A percentile compares a stretch with the other conserved stretches of the same genome.
phyloP scores from a whole-genome alignment of 2,113 vertebrate species.

The Rattus norvegicus region GRCr8 NC_086027.1:795001-795500 shows the following conservation, averaged over 20 bases:
- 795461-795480: neutral
- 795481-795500: neutral
- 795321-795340: accelerated
- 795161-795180: accelerated
- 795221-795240: too few relatives aligned
- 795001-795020: neutral
- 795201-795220: neutral
- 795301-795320: neutral
- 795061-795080: neutral
- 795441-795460: neutral
- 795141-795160: accelerated
- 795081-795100: accelerated
- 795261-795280: neutral
- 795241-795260: neutral
- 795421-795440: neutral
- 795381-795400: neutral
- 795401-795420: too few relatives aligned
- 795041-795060: neutral
- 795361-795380: neutral
- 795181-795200: neutral
- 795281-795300: neutral
- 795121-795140: accelerated
- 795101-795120: neutral
- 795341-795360: neutral
- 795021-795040: neutral